Base-by-base conservation (phyloP, 2,888 invertebrate genomes). In the Unio delphinus region DNA sequence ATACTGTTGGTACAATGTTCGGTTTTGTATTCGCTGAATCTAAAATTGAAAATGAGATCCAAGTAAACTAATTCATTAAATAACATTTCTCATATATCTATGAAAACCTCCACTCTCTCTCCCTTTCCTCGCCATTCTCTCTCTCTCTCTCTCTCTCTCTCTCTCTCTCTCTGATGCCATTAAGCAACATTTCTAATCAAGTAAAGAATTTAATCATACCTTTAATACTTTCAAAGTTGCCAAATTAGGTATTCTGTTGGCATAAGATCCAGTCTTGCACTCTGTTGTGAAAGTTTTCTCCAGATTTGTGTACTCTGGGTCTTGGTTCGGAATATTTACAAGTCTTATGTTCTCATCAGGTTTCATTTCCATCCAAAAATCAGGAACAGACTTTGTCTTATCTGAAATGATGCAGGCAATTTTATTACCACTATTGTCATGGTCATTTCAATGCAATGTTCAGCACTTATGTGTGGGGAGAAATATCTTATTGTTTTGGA, bases 21-120 rank as follows among this genome's bases (percentile, higher is more conserved):
- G 67, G 69, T 86, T 86, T 72, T 86, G 83, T 23, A 86, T 75
- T 26, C 86, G 72, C 57, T 82, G 80, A 82, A 86, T 81, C 86
- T 86, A 69, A 17, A 71, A 68, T 28, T n/a, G 28, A 64, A 64
- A 45, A 45, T 45, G 34, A 45, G 34, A 45, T 1, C 8, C 34
- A 0, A 1, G 34, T 45, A 45, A 45, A 45, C 8, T 45, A 45
- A 45, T 45, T 11, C 11, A 45, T 45, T 8, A 45, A 45, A 45
- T 45, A 45, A 45, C 34, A 45, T 45, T 1, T 45, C 34, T 45
- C 7, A 45, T 8, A 45, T 45, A 45, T 45, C 34, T 45, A 45
- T 45, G 1, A 45, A 45, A 45, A 45, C 0, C 11, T 45, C 34
- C 11, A 8, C 7, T 45, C 11, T 4, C 5, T 34, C 7, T 34